Conservation (phyloP, 2,797 vertebrate species). For the Mareca penelope region DNA sequence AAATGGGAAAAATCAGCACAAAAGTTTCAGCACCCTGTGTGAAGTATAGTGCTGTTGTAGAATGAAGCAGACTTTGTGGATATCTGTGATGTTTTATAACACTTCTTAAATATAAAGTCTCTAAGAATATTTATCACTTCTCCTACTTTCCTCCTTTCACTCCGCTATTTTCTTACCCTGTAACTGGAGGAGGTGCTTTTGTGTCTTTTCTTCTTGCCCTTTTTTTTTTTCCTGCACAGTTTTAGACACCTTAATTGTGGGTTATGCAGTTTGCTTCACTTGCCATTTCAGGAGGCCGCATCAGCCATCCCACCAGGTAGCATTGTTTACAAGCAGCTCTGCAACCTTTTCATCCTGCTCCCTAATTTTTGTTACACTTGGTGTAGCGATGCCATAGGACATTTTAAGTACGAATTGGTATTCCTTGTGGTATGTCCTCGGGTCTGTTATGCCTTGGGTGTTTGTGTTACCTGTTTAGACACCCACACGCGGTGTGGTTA, state of each 20-base stretch:
- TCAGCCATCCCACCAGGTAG: background rate
- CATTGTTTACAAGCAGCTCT: conserved; percentile 49
- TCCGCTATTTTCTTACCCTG: background rate
- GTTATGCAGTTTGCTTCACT: background rate
- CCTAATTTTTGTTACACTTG: background rate
- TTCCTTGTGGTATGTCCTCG: background rate
- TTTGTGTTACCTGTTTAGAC: conserved; percentile 30
- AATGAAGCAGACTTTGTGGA: background rate
- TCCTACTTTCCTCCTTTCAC: background rate
- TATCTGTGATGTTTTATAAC: background rate
- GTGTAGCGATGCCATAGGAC: conserved; percentile 16
- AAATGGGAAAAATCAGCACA: background rate
- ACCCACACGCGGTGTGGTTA: background rate
- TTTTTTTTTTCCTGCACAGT: background rate
- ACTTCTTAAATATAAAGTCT: background rate
- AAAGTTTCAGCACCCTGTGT: background rate
- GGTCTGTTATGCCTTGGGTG: background rate
- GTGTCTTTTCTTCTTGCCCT: background rate
- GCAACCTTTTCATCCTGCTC: conserved; percentile 22
- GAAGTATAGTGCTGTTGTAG: background rate
- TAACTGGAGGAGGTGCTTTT: background rate
- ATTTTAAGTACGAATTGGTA: conserved; percentile 55
- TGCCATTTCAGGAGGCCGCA: conserved; percentile 20
- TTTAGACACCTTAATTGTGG: conserved; percentile 31
- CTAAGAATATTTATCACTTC: background rate